Evolutionary conservation across 2,888 invertebrate species (phyloP), one percentile per base, ranked within the genome.

Genomic region (Craniophora ligustri): DNA sequence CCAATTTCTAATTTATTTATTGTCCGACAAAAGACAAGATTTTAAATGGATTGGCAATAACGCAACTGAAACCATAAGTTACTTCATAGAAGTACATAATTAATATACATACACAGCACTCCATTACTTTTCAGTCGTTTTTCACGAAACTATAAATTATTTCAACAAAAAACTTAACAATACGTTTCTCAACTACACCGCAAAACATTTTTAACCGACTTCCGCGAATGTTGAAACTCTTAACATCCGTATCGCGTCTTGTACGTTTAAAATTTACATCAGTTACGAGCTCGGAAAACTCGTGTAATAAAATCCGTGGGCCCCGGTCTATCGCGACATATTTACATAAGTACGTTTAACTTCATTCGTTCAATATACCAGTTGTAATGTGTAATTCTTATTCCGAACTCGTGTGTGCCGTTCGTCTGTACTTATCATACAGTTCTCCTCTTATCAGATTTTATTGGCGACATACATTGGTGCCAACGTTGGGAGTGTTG

Each of bases 241-340:
- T 66, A 51, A 62, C 48, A 55, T 54, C 66, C 54, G 47, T 50
- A 57, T 48, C 50, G 62, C 44, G 62, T 58, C 67, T 62, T 58
- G 51, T 63, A 67, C 63, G 58, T 63, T 70, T 70, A 58, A 68
- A 70, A 68, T 68, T 70, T 70, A 68, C 68, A 70, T 68, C 67
- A 51, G 58, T 70, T 68, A 63, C 55, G 49, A 54, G 48, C 31
- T 54, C 14, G 34, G 53, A 46, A 47, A 66, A 63, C 48, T 68
- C 58, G 7, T 41, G 58, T 66, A 68, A 70, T 68, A 69, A 68
- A 68, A 69, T 70, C 54, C 46, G 41, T 48, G 45, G 51, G 50
- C 36, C 38, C 51, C 70, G 58, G 36, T 57, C 51, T 35, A 51
- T 70, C 51, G 49, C 63, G 70, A 70, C 70, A 68, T 67, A 70